Conservation (phyloP, 1,140 invertebrate species). For the Bilobella aurantiaca region DNA sequence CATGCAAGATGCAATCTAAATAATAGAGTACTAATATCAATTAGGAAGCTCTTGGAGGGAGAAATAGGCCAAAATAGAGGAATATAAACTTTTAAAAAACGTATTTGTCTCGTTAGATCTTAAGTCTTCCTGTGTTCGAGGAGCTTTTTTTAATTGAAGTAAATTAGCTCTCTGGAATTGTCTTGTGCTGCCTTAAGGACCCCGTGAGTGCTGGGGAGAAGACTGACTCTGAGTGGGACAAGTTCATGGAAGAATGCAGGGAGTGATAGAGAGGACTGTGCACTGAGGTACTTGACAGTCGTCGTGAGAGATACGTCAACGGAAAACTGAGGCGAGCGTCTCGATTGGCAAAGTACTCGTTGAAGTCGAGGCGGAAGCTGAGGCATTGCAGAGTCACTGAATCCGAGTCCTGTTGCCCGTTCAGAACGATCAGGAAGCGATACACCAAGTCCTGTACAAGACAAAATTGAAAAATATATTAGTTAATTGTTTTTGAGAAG, state of each 20-base stretch:
- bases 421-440: conserved; percentile 66
- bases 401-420: conserved; percentile 53
- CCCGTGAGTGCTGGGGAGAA: not conserved
- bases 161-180: not conserved
- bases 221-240: not conserved
- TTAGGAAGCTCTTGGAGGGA: not conserved
- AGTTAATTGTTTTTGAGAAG: too few relatives aligned
- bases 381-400: conserved; percentile 66
- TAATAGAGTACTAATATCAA: too few relatives aligned
- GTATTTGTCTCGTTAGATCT: not conserved
- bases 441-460: conserved; percentile 58
- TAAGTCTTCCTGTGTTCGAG: too few relatives aligned
- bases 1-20: too few relatives aligned
- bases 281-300: conserved; percentile 23
- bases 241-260: not conserved
- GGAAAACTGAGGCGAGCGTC: conserved; percentile 63
- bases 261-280: not conserved
- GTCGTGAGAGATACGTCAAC: conserved; percentile 47
- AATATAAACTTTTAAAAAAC: too few relatives aligned
- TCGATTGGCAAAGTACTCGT: conserved; percentile 73
- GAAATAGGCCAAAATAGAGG: not conserved
- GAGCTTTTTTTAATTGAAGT: too few relatives aligned
- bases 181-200: not conserved
- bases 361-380: conserved; percentile 81
- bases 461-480: not conserved